Evolutionary conservation across 2,888 invertebrate genomes (phyloP), one percentile per base, ranked within the genome.

Genomic region (Cantharis rustica): DNA sequence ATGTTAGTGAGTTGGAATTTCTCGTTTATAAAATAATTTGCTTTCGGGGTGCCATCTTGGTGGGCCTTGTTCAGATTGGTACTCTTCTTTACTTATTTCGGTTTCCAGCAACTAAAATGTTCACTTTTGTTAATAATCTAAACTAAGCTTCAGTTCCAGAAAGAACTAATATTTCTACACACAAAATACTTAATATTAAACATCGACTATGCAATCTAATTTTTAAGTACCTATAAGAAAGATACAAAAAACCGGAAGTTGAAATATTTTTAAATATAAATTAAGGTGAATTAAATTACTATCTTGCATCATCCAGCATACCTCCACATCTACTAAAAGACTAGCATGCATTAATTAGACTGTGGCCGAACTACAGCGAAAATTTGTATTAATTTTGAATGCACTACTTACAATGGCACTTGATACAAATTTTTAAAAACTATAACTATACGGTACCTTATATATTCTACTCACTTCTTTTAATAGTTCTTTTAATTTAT

Each of bases 401-500:
- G 47, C 47, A 47, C 47, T 47, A 47, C 47, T 47, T 47, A 47
- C 47, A 47, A 47, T 47, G 47, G 47, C 47, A 47, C 47, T 47
- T 47, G 47, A 47, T 47, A 47, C n/a, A 47, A 47, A 7, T 5
- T 47, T n/a, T 7, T n/a, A 47, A 23, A n/a, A 23, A 68, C 27
- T 68, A 68, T 20, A 64, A 61, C 68, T 68, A 68, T 72, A 77
- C 77, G 16, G 72, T 77, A 77, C 77, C 77, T 77, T 72, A 77
- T 76, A 70, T 71, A 72, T 62, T 75, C 76, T 82, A 87, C 90
- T 88, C 87, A 90, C 90, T 88, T 90, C 90, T 87, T 89, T 88
- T 86, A 90, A 88, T 80, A 90, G 85, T 82, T 90, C 90, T 80
- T 89, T 87, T 80, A 90, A 85, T 86, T 90, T 90, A 83, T 90